Evolutionary conservation across 2,797 vertebrate species (phyloP), one percentile per base, ranked within the genome.

Genomic region (Gallinago nigripennis): DNA sequence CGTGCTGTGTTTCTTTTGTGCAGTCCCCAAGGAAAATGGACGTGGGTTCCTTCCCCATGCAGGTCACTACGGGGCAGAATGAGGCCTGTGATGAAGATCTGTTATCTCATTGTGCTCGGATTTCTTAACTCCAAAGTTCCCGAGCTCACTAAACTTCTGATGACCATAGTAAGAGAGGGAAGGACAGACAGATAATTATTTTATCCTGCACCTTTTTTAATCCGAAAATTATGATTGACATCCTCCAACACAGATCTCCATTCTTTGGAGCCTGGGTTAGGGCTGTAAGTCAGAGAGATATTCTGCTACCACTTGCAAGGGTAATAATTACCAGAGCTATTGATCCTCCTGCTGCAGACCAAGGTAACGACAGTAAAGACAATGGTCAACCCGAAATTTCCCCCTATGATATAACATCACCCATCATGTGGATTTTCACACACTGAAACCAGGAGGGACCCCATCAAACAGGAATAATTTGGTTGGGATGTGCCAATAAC

Each of bases 271-370:
- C 75, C 65, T 86, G 39, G 11, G 12, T 94, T 86, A 72, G 53
- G 51, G 11, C 35, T 73, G 2, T 18, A 54, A 46, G 35, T 30
- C 21, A 72, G 46, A 50, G 27, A 72, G 11, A 41, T 69, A 48
- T 20, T 70, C 23, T 45, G 43, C 25, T 73, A 18, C 35, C 27
- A 31, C 30, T 86, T 83, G 10, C 43, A 76, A 66, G 18, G 92
- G 31, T 92, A 95, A 92, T 96, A 68, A 95, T 96, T 96, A 76
- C 73, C 80, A 88, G 77, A 92, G 33, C 31, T 94, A 88, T 94
- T 90, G 94, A 94, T 95, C 53, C 28, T 92, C 31, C 33, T 82
- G 21, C 70, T 91, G 33, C 58, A 88, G 53, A 70, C 51, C 63
- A 81, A 70, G 43, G 31, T 86, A 76, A 72, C 33, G 39, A 37